Evolutionary conservation across 2,888 invertebrate species (phyloP).

Genomic region (Gandaritis pyraliata): DNA sequence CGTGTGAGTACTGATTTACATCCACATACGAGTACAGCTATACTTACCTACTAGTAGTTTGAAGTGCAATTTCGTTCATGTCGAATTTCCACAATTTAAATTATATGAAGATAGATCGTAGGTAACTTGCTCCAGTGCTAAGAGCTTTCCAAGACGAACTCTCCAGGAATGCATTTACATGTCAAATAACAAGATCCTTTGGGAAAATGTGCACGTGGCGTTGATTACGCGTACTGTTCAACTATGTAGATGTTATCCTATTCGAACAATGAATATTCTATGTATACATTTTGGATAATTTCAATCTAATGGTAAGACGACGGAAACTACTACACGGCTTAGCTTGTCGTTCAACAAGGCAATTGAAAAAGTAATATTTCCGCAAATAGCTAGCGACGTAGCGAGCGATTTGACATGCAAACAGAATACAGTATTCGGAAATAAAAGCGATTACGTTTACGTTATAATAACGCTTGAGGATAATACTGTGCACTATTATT

Average conservation of each 20-base stretch:
- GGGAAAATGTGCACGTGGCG: constrained; percentile 73
- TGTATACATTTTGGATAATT: constrained; percentile 11
- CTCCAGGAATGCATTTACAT: constrained; percentile 80
- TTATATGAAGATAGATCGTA: constrained; percentile 31
- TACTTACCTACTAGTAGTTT: constrained; percentile 7
- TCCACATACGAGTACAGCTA: not conserved
- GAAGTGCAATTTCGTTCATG: constrained; percentile 29
- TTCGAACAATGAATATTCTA: constrained; percentile 50
- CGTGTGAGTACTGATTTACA: not conserved
- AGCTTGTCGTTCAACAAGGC: constrained; percentile 42
- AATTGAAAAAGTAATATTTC: constrained; percentile 42
- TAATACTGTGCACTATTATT: constrained; percentile 15
- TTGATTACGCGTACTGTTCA: constrained; percentile 62
- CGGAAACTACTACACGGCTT: constrained; percentile 12
- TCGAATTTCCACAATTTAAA: constrained; percentile 32
- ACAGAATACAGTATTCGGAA: constrained; percentile 26
- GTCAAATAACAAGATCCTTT: constrained; percentile 66
- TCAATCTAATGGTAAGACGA: constrained; percentile 7
- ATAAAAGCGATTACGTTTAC: constrained; percentile 29
- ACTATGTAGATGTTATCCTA: constrained; percentile 52
- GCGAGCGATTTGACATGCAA: constrained; percentile 35
- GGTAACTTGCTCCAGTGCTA: constrained; percentile 48
- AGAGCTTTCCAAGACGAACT: constrained; percentile 77
- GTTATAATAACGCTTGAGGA: constrained; percentile 17
- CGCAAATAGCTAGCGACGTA: constrained; percentile 24